Base-by-base conservation (phyloP, 2,797 vertebrate species). In the Eleutherodactylus coqui region DNA sequence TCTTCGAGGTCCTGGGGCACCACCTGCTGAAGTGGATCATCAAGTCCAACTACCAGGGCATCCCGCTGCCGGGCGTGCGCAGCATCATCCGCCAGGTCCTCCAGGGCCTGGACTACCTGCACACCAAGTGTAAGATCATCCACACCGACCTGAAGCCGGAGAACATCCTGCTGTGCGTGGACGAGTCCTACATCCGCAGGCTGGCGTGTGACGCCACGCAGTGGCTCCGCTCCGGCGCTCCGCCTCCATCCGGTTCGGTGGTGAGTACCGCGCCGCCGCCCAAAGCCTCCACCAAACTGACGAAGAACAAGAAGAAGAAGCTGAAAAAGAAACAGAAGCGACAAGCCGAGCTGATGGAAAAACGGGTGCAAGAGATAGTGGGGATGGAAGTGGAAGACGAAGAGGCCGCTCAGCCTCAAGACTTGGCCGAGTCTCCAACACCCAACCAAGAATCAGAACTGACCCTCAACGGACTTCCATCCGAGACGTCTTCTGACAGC, bases 1-100 rank as follows among this genome's bases (percentile, higher is more conserved):
- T 99, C 60, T 99, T 99, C 92, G 98, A 99, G 93, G 98, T 99
- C 79, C 92, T 99, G 83, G 98, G 98, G 0, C 97, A 99, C 90
- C 98, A 99, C 91, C 95, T 99, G 8, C 94, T 99, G 38, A 99
- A 99, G 90, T 99, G 98, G 98, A 99, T 99, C 92, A 99, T 99
- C 91, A 99, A 99, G 89, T 99, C 98, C 4, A 99, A 98, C 91
- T 99, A 99, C 91, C 97, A 98, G 92, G 98, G 98, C 21, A 95
- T 99, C 88, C 98, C 98, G 0, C 92, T 96, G 24, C 94, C 96
- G 58, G 98, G 97, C 89, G 98, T 99, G 79, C 98, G 97, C 93
- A 97, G 94, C 94, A 99, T 99, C 88, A 98, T 99, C 89, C 92
- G 92, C 69, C 98, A 99, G 98, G 98, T 99, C 77, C 94, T 99